These are phyloP conservation scores for Atlantisia rogersi DNA, from an alignment of 2,113 vertebrate species.

Conservation along the genomic window DNA sequence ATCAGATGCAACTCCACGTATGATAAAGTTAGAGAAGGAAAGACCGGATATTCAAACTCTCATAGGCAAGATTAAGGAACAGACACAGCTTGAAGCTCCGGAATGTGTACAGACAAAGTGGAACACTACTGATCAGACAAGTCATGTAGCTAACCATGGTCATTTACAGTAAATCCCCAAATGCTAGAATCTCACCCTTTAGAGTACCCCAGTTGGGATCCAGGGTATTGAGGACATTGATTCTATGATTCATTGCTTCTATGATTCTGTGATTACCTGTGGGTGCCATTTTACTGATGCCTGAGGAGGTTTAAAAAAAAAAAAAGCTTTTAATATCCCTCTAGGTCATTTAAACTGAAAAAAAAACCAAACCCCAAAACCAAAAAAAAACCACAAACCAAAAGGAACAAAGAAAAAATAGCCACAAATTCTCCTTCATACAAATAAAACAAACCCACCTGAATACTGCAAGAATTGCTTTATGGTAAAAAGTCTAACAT, in stretches of 20 bases:
- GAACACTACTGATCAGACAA: background rate
- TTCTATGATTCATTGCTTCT: too few relatives aligned
- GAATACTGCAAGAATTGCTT: background rate
- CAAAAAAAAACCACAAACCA: background rate
- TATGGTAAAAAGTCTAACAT: background rate
- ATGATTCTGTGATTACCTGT: background rate
- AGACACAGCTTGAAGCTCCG: background rate
- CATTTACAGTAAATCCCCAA: background rate
- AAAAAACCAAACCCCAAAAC: too few relatives aligned
- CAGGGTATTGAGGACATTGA: background rate
- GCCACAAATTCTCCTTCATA: background rate
- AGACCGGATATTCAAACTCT: background rate
- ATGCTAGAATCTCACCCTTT: background rate
- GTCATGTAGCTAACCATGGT: background rate
- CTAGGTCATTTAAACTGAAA: background rate
- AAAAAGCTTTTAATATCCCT: background rate
- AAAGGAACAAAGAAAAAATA: background rate
- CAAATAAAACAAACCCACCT: background rate
- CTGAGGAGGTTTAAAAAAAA: background rate
- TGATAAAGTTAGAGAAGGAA: background rate
- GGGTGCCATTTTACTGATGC: background rate
- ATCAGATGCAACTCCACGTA: background rate
- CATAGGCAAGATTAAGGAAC: background rate
- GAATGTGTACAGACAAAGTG: background rate
- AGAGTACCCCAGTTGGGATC: background rate